Base-by-base conservation (phyloP, 2,113 vertebrate genomes). In the Cyanoramphus novaezelandiae region DNA sequence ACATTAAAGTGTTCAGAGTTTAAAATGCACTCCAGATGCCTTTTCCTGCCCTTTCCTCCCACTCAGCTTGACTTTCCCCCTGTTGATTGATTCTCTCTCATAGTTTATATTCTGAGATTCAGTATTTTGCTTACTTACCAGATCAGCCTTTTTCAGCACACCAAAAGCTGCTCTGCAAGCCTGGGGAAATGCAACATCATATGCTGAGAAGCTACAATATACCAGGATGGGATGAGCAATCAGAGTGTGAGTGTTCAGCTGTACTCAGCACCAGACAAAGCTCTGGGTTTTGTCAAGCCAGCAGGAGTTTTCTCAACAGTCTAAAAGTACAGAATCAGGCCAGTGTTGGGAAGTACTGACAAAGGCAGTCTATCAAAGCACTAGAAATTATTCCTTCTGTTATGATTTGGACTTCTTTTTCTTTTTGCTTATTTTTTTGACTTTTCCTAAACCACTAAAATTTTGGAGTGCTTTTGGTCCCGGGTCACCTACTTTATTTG, bases 11-110 rank as follows among this genome's bases (percentile, higher is more conserved):
- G 9, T 82, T 84, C 28, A 3, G 7, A 47, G 85, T 93, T 91
- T 86, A 72, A 93, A 90, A 95, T 92, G 37, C 37, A 50, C 49
- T 91, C 93, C 92, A 94, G 88, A 93, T 96, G 92, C 46, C 78
- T 92, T 89, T 88, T 85, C 83, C 80, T 95, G 88, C 77, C 57
- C 53, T 89, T 86, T 95, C 46, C 63, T 94, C 83, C 86, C 83
- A 65, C 88, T 96, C 57, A 79, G 70, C 19, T 65, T 92, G 92
- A 87, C 74, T 93, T 95, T 69, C 19, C 49, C 46, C 52, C 19
- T 21, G 69, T 46, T 87, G 88, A 87, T 72, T 86, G 59, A 86
- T 69, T 84, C 83, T 79, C 46, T 84, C 86, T 82, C 46, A 82
- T 33, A 47, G 67, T 89, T 95, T 57, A 46, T 65, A n/a, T 62